Evolutionary conservation across 2,113 vertebrate genomes (phyloP), one percentile per base, ranked within the genome.

Genomic region (Lates calcarifer): DNA sequence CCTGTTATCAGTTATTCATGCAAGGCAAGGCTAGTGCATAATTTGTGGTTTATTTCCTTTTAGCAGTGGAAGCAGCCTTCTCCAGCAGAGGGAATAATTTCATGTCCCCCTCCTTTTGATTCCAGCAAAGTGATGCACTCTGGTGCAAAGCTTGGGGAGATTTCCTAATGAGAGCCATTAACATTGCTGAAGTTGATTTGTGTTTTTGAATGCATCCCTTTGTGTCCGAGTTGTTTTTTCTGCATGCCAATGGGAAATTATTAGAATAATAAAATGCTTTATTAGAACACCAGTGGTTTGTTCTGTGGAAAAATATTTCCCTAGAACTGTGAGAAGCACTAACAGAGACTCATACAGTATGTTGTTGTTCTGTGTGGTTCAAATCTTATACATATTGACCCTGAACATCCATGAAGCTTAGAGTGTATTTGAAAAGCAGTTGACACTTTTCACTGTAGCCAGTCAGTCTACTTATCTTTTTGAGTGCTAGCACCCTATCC

Each of bases 111-210:
- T 65, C 69, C 58, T 63, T 89, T 74, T 79, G 82, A 81, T 70
- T 90, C 66, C 41, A 64, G 64, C 64, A 74, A 84, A 68, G 56
- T 70, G 61, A 79, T 74, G 74, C 63, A 78, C 68, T 83, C 66
- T 79, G 74, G 33, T 84, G 58, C 57, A 84, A 88, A 76, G 79
- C 84, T 82, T 69, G 39, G 43, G 68, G 89, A 87, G 78, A 62
- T 81, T 73, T 85, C 77, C 66, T 89, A 91, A 89, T 87, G 82
- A 88, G 70, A 75, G 75, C 74, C 71, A 84, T 89, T 85, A 88
- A 81, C 77, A 67, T 80, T 63, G 76, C 74, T 88, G 70, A 79
- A 75, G 57, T 78, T 77, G 75, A 87, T 83, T 85, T 74, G 58
- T 81, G 84, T 58, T 82, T 85, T 79, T 83, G 58, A 84, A 79